Evolutionary conservation across 1,140 invertebrate species (phyloP).

Genomic region (Drosophila malerkotliana): DNA sequence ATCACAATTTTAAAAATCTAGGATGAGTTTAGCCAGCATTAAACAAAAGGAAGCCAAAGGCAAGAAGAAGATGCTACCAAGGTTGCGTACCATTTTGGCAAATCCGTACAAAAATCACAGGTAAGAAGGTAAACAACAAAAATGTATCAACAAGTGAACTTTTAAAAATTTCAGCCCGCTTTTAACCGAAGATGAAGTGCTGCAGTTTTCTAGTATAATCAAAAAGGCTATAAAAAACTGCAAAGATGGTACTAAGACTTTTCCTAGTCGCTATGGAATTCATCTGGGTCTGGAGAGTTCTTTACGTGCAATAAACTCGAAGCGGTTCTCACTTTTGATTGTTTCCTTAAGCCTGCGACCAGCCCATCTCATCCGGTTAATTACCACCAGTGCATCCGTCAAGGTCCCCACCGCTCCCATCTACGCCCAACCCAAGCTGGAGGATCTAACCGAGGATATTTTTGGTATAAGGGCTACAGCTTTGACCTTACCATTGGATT

Average conservation of each 20-base stretch:
- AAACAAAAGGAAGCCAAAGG: slow-evolving; percentile 63
- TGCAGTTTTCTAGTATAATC: slow-evolving; percentile 34
- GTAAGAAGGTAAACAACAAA: neutral
- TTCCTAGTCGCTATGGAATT: slow-evolving; percentile 45
- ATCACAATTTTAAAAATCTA: neutral
- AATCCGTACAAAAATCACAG: slow-evolving; percentile 70
- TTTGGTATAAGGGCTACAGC: slow-evolving; percentile 57
- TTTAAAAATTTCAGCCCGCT: slow-evolving; percentile 48
- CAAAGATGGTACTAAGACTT: slow-evolving; percentile 17
- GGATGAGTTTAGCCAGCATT: slow-evolving; percentile 61
- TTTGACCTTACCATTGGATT: slow-evolving; percentile 49
- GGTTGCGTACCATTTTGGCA: slow-evolving; percentile 54
- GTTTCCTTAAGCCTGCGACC: slow-evolving; percentile 65
- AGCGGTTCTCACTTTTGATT: slow-evolving; percentile 58
- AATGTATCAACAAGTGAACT: neutral
- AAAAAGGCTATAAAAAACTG: slow-evolving; percentile 13
- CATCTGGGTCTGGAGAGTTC: slow-evolving; percentile 64
- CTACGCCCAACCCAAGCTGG: slow-evolving; percentile 67
- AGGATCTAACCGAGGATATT: slow-evolving; percentile 57
- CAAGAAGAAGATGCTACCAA: slow-evolving; percentile 63
- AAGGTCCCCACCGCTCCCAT: slow-evolving; percentile 58
- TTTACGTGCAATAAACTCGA: slow-evolving; percentile 55
- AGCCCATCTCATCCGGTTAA: slow-evolving; percentile 56
- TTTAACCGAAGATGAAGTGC: slow-evolving; percentile 43
- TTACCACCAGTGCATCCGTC: slow-evolving; percentile 56